These are phyloP conservation scores for Salmo trutta DNA, from an alignment of 2,797 vertebrate genomes.

Conservation along the genomic window DNA sequence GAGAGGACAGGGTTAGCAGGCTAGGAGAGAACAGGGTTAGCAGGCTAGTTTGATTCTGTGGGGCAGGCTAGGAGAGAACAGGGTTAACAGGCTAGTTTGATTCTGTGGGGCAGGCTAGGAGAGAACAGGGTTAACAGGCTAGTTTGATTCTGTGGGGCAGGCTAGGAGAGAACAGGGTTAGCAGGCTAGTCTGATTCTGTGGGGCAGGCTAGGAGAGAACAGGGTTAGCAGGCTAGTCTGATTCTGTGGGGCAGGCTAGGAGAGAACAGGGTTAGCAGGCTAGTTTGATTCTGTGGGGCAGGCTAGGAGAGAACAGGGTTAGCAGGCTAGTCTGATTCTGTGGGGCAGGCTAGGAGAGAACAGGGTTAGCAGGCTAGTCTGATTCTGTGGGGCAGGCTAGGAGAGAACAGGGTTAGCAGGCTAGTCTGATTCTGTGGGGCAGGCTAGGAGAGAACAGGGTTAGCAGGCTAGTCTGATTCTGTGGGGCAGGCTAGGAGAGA, in stretches of 20 bases:
- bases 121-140: not conserved
- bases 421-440: not conserved
- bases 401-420: too few relatives aligned
- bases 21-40: too few relatives aligned
- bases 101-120: too few relatives aligned
- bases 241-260: not conserved
- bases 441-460: not conserved
- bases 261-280: not conserved
- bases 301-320: too few relatives aligned
- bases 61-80: not conserved
- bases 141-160: not conserved
- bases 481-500: too few relatives aligned
- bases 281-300: too few relatives aligned
- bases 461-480: too few relatives aligned
- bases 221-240: not conserved
- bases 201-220: not conserved
- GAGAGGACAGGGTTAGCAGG: not conserved
- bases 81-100: too few relatives aligned
- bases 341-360: not conserved
- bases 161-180: not conserved
- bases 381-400: too few relatives aligned
- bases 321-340: not conserved
- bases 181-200: not conserved
- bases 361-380: too few relatives aligned
- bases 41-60: not conserved